Base-by-base conservation (phyloP, 2,113 vertebrate species). In the Serinus canaria region DNA sequence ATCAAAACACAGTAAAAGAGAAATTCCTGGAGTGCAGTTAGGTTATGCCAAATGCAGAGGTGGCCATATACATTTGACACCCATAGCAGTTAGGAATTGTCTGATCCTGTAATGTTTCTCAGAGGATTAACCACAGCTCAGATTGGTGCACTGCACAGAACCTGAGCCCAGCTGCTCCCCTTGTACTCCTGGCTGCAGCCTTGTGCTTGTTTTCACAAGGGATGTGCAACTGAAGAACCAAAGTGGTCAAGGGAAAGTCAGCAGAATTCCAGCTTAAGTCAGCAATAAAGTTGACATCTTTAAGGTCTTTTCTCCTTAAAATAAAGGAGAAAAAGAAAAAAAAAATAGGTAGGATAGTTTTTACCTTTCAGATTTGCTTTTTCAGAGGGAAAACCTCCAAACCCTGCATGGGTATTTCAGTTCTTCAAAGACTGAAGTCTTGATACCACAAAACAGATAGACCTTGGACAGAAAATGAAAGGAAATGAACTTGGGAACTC, bases 1-100 rank as follows among this genome's bases (percentile, higher is more conserved):
- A 92, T 78, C 43, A 89, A 92, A 94, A 89, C 53, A 72, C 52
- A 60, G 62, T 63, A 76, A 84, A 94, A 82, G 68, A 94, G 69
- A 84, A 89, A 92, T 87, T 89, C 63, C 46, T 64, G 78, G 70
- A 78, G 77, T 79, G 69, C 58, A 91, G 52, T 78, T 87, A 28
- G 30, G 33, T 84, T 67, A 83, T 81, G 60, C 74, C 56, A 92
- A 83, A 88, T 55, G 59, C 63, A 86, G 72, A 58, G 30, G 19
- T n/a, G 47, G 75, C 63, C 63, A 19, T 60, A 52, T 64, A 22
- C 67, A 47, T 62, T 35, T 89, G 49, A 79, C 78, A 80, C 20
- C 25, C 76, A 30, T 2, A 66, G 84, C 31, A 87, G 31, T 85
- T 75, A 76, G 78, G 69, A 91, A 73, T 58, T 64, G 44, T 76